Evolutionary conservation across 2,888 invertebrate genomes (phyloP).

Genomic region (Coelopa pilipes): DNA sequence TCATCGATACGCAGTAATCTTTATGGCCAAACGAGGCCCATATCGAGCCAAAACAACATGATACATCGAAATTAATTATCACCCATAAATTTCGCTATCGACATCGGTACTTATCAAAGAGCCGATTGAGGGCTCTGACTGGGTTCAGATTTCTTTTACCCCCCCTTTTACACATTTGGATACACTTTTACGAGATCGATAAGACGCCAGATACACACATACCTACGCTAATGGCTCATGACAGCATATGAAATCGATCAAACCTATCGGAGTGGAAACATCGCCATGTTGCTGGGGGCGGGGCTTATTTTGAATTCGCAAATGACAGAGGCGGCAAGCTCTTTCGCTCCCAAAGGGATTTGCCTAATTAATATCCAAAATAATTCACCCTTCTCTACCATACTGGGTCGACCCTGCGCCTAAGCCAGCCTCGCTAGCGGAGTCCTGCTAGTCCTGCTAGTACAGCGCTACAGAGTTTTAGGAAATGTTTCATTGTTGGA

Average conservation of each 20-base stretch:
- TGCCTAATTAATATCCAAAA: constrained; percentile 65
- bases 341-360: constrained; percentile 52
- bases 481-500: too few relatives aligned
- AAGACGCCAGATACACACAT: not conserved
- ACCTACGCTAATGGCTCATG: not conserved
- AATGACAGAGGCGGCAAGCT: not conserved
- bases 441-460: too few relatives aligned
- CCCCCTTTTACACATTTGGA: not conserved
- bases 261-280: not conserved
- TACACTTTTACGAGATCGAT: constrained; percentile 13
- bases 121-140: not conserved
- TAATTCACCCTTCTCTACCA: constrained; percentile 43
- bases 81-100: constrained; percentile 24
- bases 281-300: not conserved
- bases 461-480: too few relatives aligned
- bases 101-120: constrained; percentile 3
- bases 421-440: too few relatives aligned
- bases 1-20: not conserved
- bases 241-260: too few relatives aligned
- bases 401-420: constrained; percentile 8
- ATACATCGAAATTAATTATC: not conserved
- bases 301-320: not conserved
- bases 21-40: constrained; percentile 11
- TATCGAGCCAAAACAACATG: constrained; percentile 7
- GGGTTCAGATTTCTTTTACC: constrained; percentile 10